phyloP scores from a whole-genome alignment of 2,888 invertebrate genomes.

The Corbicula japonica region DNA sequence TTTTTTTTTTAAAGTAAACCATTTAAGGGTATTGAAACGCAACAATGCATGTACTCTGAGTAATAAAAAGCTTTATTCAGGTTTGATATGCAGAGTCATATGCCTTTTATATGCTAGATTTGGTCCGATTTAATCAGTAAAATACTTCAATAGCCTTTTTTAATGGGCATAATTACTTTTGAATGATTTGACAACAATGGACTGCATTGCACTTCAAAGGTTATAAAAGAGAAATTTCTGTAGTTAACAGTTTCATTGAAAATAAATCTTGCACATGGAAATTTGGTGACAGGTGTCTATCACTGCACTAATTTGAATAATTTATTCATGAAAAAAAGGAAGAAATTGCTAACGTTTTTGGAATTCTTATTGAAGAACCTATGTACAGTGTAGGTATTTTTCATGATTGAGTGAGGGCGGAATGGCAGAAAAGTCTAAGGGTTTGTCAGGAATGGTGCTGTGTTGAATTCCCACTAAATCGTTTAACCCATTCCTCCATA shows the following conservation, averaged over 20 bases:
- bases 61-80: background rate
- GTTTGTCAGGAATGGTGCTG: no score
- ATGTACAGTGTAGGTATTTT: no score
- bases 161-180: conserved; percentile 7
- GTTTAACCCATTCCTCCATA: no score
- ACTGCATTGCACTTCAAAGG: background rate
- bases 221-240: background rate
- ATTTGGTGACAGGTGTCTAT: conserved; percentile 37
- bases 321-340: conserved; percentile 2
- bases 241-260: background rate
- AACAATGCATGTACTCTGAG: no score
- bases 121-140: conserved; percentile 15
- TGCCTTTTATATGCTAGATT: background rate
- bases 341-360: no score
- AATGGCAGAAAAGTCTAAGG: no score
- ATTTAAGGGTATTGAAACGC: no score
- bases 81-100: conserved; percentile 7
- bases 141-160: background rate
- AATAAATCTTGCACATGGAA: no score
- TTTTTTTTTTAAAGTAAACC: no score
- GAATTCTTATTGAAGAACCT: no score
- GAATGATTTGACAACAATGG: background rate
- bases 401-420: no score
- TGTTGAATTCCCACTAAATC: no score
- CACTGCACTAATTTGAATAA: conserved; percentile 34